Evolutionary conservation across 2,888 invertebrate genomes (phyloP).

Genomic region (Metacarcinus magister): DNA sequence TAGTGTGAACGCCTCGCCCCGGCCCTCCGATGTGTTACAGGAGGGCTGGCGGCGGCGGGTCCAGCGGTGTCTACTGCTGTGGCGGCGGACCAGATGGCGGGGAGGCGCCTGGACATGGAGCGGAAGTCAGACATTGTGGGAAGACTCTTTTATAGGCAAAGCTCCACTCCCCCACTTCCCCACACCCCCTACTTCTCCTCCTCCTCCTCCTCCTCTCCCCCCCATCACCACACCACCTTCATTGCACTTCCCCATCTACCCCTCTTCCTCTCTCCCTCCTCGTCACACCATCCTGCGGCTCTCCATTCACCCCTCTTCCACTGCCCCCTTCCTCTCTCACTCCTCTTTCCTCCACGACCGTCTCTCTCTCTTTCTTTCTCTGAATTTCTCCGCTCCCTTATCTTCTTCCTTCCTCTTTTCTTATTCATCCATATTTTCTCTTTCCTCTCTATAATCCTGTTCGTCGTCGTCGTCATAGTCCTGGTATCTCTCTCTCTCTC

Average conservation of each 20-base stretch:
- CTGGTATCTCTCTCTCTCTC: no score
- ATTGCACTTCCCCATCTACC: neutral
- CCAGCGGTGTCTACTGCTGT: neutral
- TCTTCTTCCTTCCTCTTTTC: neutral
- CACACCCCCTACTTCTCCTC: neutral
- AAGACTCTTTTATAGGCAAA: slow-evolving; percentile 51
- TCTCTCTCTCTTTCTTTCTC: neutral
- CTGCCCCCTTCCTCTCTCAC: neutral
- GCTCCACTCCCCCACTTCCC: neutral
- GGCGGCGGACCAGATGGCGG: slow-evolving; percentile 12
- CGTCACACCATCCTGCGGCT: neutral
- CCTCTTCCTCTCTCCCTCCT: neutral
- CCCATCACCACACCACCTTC: neutral
- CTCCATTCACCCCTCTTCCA: neutral
- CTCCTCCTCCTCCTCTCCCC: neutral
- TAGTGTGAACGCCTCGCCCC: slow-evolving; percentile 4
- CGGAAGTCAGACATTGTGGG: slow-evolving; percentile 41
- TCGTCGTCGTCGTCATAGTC: neutral
- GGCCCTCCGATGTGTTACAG: neutral
- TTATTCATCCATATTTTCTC: neutral
- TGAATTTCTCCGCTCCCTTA: no score
- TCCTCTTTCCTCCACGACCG: neutral
- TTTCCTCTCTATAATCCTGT: neutral
- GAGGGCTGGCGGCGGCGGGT: neutral
- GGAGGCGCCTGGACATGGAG: slow-evolving; percentile 17